Percentiles rank a stretch among this genome's conserved stretches.
Conservation (phyloP, 2,797 vertebrate genomes). For the Acrossocheilus fasciatus region DNA sequence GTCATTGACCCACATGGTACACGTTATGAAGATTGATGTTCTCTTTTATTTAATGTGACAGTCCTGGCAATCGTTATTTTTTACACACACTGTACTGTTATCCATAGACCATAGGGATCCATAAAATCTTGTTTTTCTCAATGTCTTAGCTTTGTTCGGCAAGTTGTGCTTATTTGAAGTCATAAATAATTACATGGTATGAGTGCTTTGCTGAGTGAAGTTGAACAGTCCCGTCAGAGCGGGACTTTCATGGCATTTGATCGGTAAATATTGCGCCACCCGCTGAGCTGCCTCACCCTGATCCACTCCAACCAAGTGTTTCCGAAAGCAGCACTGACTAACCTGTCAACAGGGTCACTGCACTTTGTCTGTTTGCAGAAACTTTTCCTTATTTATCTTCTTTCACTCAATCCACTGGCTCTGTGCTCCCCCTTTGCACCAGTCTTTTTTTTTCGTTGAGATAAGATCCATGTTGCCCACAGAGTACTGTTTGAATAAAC, state of each 20-base stretch:
- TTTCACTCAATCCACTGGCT: constrained; percentile 39
- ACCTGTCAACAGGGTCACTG: constrained; percentile 55
- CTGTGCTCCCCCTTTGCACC: constrained; percentile 43
- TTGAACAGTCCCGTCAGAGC: constrained; percentile 13
- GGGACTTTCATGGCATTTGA: constrained; percentile 30
- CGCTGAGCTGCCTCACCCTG: constrained; percentile 7
- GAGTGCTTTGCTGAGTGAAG: constrained; percentile 16
- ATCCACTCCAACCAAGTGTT: constrained; percentile 50
- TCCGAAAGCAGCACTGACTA: constrained; percentile 47
- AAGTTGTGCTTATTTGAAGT: constrained; percentile 13
- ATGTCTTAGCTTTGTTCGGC: neutral
- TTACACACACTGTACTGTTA: neutral
- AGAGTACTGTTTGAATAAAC: constrained; percentile 54
- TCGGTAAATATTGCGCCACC: constrained; percentile 54
- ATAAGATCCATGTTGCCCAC: constrained; percentile 49
- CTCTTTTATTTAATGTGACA: neutral
- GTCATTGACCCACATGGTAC: neutral
- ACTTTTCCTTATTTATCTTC: constrained; percentile 61
- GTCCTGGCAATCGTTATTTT: neutral
- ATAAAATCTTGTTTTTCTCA: neutral
- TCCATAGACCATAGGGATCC: neutral
- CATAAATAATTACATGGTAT: constrained; percentile 23
- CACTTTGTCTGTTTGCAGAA: constrained; percentile 63
- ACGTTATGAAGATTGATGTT: neutral
- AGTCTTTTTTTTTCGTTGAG: constrained; percentile 22